Percentiles rank a stretch among this genome's conserved stretches.
Evolutionary conservation across 2,888 invertebrate genomes (phyloP).

Genomic region (Xestobium rufovillosum): DNA sequence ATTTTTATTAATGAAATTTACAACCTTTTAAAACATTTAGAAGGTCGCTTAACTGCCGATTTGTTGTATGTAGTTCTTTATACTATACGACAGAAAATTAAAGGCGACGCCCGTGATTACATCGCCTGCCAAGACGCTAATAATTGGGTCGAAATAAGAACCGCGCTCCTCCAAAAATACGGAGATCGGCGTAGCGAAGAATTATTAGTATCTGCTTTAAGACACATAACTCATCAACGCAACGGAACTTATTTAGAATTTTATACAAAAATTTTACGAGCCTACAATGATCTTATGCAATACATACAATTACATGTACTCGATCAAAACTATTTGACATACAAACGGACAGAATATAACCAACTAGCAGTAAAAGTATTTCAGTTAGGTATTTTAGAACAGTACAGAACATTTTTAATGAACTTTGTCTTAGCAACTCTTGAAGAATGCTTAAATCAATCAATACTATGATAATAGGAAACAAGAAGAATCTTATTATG

Average conservation of each 20-base stretch:
- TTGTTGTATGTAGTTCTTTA: constrained; percentile 7
- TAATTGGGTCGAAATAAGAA: constrained; percentile 3
- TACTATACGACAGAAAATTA: constrained; percentile 12
- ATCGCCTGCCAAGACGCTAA: constrained; percentile 7
- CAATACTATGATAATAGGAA: constrained; percentile 6
- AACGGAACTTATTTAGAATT: constrained; percentile 6
- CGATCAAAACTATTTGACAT: neutral
- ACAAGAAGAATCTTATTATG: constrained; percentile 7
- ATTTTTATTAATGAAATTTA: constrained; percentile 13
- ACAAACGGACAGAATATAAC: constrained; percentile 5
- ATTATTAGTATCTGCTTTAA: constrained; percentile 8
- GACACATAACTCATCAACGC: constrained; percentile 2
- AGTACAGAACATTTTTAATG: constrained; percentile 6
- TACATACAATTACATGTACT: neutral
- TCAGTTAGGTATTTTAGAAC: constrained; percentile 7
- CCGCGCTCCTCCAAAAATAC: constrained; percentile 7
- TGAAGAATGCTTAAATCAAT: constrained; percentile 7
- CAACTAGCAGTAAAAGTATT: constrained; percentile 2
- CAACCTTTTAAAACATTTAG: constrained; percentile 5
- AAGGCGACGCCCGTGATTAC: constrained; percentile 9
- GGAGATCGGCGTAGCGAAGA: constrained; percentile 12
- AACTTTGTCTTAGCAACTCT: constrained; percentile 5
- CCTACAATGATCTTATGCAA: constrained; percentile 5
- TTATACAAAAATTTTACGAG: constrained; percentile 3
- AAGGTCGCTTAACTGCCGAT: constrained; percentile 9